Base-by-base conservation (phyloP, 2,888 invertebrate genomes). In the Noctua janthe region DNA sequence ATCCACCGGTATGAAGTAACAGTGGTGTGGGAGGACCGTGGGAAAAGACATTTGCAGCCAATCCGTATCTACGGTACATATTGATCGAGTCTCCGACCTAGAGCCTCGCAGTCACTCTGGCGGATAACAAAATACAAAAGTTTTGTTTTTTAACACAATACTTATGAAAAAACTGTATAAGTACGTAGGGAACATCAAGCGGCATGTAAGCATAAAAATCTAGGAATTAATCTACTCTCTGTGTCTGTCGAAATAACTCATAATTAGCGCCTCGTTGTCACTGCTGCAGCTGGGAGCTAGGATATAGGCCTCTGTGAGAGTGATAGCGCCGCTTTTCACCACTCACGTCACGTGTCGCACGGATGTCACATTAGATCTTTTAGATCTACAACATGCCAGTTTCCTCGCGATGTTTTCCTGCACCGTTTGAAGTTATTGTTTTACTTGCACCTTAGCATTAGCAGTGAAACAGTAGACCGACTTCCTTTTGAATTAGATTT, bases 41-140 rank as follows among this genome's bases (percentile, higher is more conserved):
- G 89, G 94, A 95, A 92, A 84, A 35, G 82, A 80, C 94, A 94
- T 86, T 90, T 95, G 95, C 84, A 87, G 76, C 94, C 95, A 94
- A 94, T 94, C 92, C 90, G 81, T 76, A 86, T 72, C 88, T 83
- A 83, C 89, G 80, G 74, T 76, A 78, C 62, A 85, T 95, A 95
- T 95, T 92, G 94, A 95, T 95, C 94, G 91, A 84, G 81, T 76
- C 87, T 62, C 90, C 90, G 88, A 88, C 89, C 85, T 67, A 82
- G 75, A 86, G 70, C 80, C 73, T 84, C 77, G 47, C 73, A 82
- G 83, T 77, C 82, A 85, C 78, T 51, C 43, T 74, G 67, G 80
- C 73, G n/a, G 74, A 76, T 62, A 76, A 74, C 71, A 71, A 67
- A 49, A 70, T n/a, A 76, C 49, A 70, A 51, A 64, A 59, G 7